Conservation (phyloP, 2,888 invertebrate species). For the Spodoptera littoralis region DNA sequence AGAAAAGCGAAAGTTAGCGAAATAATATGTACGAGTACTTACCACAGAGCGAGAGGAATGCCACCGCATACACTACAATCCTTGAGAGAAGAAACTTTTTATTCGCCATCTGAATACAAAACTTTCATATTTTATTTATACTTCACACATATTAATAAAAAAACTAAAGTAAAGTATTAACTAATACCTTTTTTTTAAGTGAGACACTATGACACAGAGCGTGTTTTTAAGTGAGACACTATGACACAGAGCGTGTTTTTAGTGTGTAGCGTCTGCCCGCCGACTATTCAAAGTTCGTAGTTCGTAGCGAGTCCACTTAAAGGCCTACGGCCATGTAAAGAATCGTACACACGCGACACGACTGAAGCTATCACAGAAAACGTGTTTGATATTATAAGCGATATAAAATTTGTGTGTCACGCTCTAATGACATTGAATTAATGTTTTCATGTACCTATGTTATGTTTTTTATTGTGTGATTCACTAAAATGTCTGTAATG, state of each 20-base stretch:
- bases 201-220: constrained; percentile 14
- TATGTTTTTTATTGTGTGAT: constrained; percentile 12
- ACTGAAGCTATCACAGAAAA: constrained; percentile 29
- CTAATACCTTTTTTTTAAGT: constrained; percentile 22
- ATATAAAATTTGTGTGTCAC: constrained; percentile 22
- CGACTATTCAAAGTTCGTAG: constrained; percentile 58
- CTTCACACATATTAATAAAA: not conserved
- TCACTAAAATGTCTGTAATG: not conserved
- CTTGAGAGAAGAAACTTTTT: constrained; percentile 64
- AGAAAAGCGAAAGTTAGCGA: constrained; percentile 64
- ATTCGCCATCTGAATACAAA: constrained; percentile 72
- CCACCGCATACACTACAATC: constrained; percentile 66
- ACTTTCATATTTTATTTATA: constrained; percentile 37
- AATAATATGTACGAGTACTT: constrained; percentile 72
- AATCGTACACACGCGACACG: constrained; percentile 46
- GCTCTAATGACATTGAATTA: constrained; percentile 16
- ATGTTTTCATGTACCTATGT: constrained; percentile 33
- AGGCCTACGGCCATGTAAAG: constrained; percentile 55
- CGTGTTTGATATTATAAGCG: constrained; percentile 15
- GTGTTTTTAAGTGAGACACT: constrained; percentile 2
- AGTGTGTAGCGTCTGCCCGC: constrained; percentile 59
- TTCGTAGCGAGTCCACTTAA: constrained; percentile 45
- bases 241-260: constrained; percentile 34
- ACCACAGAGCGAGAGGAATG: constrained; percentile 82
- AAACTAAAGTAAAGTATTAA: not conserved